Evolutionary conservation across 2,113 vertebrate species (phyloP).

Genomic region (Poeciliopsis turrubarensis): DNA sequence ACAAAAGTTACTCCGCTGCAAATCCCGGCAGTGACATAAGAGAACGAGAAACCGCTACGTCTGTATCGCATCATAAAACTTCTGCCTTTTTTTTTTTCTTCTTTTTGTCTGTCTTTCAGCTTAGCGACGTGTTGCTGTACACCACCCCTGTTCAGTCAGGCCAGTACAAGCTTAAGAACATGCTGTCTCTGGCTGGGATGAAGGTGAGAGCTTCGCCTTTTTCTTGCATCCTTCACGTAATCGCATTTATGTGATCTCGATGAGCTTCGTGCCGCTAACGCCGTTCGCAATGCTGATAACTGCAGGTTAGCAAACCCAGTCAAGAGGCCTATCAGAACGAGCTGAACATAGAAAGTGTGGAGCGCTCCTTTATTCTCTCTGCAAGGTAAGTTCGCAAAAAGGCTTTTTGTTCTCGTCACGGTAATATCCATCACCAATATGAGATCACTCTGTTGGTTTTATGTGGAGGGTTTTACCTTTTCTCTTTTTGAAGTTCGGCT

Average conservation of each 20-base stretch:
- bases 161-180: slow-evolving; percentile 95
- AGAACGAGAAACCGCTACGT: background rate
- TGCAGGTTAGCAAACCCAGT: slow-evolving; percentile 93
- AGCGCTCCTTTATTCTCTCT: slow-evolving; percentile 97
- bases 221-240: background rate
- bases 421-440: background rate
- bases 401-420: background rate
- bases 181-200: slow-evolving; percentile 94
- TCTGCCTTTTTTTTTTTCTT: background rate
- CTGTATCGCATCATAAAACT: background rate
- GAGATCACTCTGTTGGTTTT: background rate
- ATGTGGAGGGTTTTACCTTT: slow-evolving; percentile 9
- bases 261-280: background rate
- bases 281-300: slow-evolving; percentile 30
- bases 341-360: slow-evolving; percentile 96
- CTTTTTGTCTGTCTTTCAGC: slow-evolving; percentile 76
- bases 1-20: background rate
- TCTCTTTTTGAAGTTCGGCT: slow-evolving; percentile 83
- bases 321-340: slow-evolving; percentile 97
- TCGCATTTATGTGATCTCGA: background rate
- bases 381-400: slow-evolving; percentile 83
- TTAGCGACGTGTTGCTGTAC: slow-evolving; percentile 93
- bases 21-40: background rate
- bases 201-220: slow-evolving; percentile 80
- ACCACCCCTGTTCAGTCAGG: slow-evolving; percentile 92